Evolutionary conservation across 64 coral and sea anemone species (phyloP).

Genomic region (Stichodactyla helianthus): DNA sequence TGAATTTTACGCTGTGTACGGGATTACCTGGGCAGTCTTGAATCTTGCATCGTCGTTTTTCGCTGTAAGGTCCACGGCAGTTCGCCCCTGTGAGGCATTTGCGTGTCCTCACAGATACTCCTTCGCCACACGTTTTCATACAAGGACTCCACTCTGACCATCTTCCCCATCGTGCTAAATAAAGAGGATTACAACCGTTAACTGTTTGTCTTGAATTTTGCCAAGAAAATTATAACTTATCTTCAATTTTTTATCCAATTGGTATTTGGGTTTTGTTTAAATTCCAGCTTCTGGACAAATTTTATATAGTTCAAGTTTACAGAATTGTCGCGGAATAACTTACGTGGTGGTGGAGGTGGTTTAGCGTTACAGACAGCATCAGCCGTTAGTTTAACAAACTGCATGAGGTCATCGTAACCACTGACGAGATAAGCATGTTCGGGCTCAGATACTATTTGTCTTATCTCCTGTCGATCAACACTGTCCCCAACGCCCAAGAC

Average conservation of each 20-base stretch:
- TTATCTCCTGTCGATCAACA: constrained; percentile 75
- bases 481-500: constrained; percentile 77
- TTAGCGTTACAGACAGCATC: constrained; percentile 82
- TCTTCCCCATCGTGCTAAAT: constrained; percentile 85
- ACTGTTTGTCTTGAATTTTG: neutral
- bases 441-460: constrained; percentile 79
- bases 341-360: constrained; percentile 87
- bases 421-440: constrained; percentile 91
- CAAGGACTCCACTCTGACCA: constrained; percentile 94
- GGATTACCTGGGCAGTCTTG: constrained; percentile 90
- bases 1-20: neutral
- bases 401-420: constrained; percentile 80
- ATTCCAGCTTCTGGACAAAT: too few relatives aligned
- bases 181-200: neutral
- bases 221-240: too few relatives aligned
- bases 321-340: constrained; percentile 12
- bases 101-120: constrained; percentile 71
- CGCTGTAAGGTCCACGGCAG: constrained; percentile 71
- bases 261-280: too few relatives aligned
- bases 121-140: constrained; percentile 87
- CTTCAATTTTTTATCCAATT: too few relatives aligned
- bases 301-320: too few relatives aligned
- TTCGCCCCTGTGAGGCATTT: constrained; percentile 86
- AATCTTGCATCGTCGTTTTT: constrained; percentile 71
- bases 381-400: constrained; percentile 71